Conservation (phyloP, 2,113 vertebrate species). For the Montifringilla adamsi region DNA sequence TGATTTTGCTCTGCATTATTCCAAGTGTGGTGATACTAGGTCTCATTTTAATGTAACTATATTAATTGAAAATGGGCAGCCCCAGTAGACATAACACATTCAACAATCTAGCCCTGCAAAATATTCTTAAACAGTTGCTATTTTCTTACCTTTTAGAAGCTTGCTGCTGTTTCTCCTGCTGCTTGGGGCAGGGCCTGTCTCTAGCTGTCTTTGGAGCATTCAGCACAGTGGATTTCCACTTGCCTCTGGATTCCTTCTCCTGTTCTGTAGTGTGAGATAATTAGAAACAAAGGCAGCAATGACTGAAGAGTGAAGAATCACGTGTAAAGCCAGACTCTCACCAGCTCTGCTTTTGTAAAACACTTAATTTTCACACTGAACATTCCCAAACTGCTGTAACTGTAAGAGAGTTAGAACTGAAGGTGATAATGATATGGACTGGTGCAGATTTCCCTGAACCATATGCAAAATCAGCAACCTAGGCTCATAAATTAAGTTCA, state of each 20-base stretch:
- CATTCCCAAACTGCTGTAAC: constrained; percentile 24
- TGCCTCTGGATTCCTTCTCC: neutral
- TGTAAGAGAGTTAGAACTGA: constrained; percentile 16
- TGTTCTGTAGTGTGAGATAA: neutral
- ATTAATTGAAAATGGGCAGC: neutral
- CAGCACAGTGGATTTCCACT: neutral
- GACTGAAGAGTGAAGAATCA: neutral
- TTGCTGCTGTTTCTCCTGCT: neutral
- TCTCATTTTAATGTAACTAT: neutral
- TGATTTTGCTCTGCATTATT: neutral
- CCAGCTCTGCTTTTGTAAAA: neutral
- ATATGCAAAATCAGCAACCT: constrained; percentile 5
- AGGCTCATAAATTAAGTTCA: constrained; percentile 28
- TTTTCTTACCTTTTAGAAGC: neutral
- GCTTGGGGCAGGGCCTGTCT: neutral
- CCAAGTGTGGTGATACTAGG: neutral
- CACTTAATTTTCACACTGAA: constrained; percentile 27
- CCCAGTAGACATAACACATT: neutral
- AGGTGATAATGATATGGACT: constrained; percentile 58
- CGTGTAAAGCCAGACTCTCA: neutral
- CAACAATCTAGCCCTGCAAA: neutral
- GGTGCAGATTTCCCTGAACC: constrained; percentile 37
- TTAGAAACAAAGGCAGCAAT: neutral
- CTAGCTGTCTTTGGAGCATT: neutral
- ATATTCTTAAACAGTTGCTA: neutral